Base-by-base conservation (phyloP, 2,888 invertebrate species). In the Alviniconcha strummeri region DNA sequence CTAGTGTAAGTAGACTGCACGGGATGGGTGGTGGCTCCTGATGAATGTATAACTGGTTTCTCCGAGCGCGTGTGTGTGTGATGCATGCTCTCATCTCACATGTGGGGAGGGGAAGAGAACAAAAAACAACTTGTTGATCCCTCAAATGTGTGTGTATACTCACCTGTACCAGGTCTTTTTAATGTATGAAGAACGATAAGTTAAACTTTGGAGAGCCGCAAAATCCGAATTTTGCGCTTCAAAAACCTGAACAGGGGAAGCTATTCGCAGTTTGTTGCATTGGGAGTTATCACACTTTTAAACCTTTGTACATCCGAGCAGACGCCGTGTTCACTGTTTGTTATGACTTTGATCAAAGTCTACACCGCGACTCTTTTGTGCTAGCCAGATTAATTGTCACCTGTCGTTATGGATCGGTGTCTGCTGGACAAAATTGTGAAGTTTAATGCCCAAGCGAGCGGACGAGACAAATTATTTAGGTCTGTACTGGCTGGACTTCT, bases 381-480 rank as follows among this genome's bases (percentile, higher is more conserved):
- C 3, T 36, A 36, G 36, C 36, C 36, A 36, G 3, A 1, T 36
- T 64, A 11, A 11, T 64, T 64, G 64, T 64, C 17, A 17, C 36
- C 52, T 11, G 36, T 67, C 8, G 77, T 8, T 55, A 84, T 85
- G 86, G 84, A 86, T 55, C 60, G 76, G 13, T 82, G 84, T 60
- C 81, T 86, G 60, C 5, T 86, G 8, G 85, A 82, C 19, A 83
- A 72, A 19, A 75, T 86, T 67, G 84, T 86, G n/a, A 92, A 91
- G 84, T 92, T 91, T 84, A 91, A 91, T 82, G 86, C 89, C 7
- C 90, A 89, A 74, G 90, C 92, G 72, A 89, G 89, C 86, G 92
- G 91, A 36, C 90, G 91, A 82, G 92, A 92, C 83, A 91, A 92
- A 83, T 69, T 91, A 19, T 91, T 90, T 88, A 89, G 91, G 91